Base-by-base conservation (phyloP, 2,888 invertebrate species). In the Tinea trinotella region DNA sequence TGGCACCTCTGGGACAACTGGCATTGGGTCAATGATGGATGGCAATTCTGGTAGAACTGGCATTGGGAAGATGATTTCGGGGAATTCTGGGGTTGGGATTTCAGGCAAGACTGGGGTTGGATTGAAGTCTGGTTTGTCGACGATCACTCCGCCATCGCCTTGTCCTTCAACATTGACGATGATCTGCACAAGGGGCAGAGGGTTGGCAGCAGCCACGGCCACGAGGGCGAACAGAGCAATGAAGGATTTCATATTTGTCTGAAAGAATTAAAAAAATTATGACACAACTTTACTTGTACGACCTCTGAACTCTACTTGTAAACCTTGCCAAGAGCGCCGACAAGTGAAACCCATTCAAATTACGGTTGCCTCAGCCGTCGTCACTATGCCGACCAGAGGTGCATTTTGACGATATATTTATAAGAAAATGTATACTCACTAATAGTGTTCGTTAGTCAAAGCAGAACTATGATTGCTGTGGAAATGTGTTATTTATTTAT, bases 131-230 rank as follows among this genome's bases (percentile, higher is more conserved):
- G 58, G 58, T 54, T 55, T 52, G 36, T 57, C 58, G 46, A 57
- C 18, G 19, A 56, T 59, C 18, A 59, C 58, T 20, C 59, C 56
- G 34, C 48, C 22, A 36, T 13, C 58, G 24, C 55, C 56, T 20
- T 62, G 62, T 15, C 65, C 66, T 36, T 70, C 66, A 12, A 74
- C 59, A 61, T 74, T 75, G 35, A 76, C 66, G 58, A 74, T 66
- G 46, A 63, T 59, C 57, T 65, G 64, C 61, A 75, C 74, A 36
- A 74, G 57, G 3, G 74, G 74, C 61, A 71, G 58, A 1, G 74
- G 73, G 55, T 66, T 65, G 59, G 73, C 74, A 18, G 62, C 63
- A 17, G 69, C 68, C 52, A 75, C 61, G n/a, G 72, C 74, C 64
- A 69, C 56, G 22, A 75, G 54, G 57, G 70, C 71, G 56, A 69